phyloP scores from a whole-genome alignment of 2,113 vertebrate species.

The Trinectes maculatus region DNA sequence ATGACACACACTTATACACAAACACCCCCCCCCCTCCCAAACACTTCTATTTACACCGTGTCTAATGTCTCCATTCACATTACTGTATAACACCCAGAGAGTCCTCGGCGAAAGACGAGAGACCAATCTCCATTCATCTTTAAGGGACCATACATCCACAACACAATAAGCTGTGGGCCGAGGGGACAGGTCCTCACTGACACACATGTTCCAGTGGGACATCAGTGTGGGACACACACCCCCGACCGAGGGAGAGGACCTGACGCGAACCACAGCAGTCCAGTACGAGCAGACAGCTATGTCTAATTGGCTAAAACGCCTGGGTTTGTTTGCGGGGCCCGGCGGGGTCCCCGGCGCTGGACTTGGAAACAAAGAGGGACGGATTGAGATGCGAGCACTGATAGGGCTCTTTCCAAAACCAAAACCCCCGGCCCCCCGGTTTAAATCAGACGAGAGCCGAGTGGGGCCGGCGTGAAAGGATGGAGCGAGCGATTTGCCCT shows the following conservation, averaged over 20 bases:
- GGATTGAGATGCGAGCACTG: conserved; percentile 59
- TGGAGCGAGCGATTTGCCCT: conserved; percentile 64
- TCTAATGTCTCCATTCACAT: conserved; percentile 74
- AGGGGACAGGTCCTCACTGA: conserved; percentile 46
- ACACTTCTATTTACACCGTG: conserved; percentile 39
- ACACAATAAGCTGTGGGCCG: conserved; percentile 51
- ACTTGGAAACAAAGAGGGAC: conserved; percentile 61
- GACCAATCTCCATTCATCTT: conserved; percentile 61
- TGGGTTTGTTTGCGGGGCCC: conserved; percentile 64
- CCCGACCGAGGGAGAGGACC: conserved; percentile 40
- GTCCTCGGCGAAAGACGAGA: conserved; percentile 43
- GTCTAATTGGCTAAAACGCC: conserved; percentile 71
- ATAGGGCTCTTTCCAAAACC: conserved; percentile 51
- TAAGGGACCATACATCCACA: conserved; percentile 46
- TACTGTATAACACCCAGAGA: conserved; percentile 71
- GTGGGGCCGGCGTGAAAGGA: conserved; percentile 44
- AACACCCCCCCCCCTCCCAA: conserved; percentile 6
- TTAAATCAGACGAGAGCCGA: conserved; percentile 32
- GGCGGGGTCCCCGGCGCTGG: conserved; percentile 28
- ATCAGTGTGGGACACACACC: conserved; percentile 59
- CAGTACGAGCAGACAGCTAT: conserved; percentile 63
- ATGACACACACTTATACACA: conserved; percentile 3
- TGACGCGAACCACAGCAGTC: conserved; percentile 35
- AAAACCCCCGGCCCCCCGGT: conserved; percentile 7
- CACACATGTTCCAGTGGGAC: conserved; percentile 54